Percentiles rank a stretch among this genome's conserved stretches.
These are phyloP conservation scores for Luidia sarsii DNA, from an alignment of 53 echinoderm and acorn worm species.

Conservation along the genomic window DNA sequence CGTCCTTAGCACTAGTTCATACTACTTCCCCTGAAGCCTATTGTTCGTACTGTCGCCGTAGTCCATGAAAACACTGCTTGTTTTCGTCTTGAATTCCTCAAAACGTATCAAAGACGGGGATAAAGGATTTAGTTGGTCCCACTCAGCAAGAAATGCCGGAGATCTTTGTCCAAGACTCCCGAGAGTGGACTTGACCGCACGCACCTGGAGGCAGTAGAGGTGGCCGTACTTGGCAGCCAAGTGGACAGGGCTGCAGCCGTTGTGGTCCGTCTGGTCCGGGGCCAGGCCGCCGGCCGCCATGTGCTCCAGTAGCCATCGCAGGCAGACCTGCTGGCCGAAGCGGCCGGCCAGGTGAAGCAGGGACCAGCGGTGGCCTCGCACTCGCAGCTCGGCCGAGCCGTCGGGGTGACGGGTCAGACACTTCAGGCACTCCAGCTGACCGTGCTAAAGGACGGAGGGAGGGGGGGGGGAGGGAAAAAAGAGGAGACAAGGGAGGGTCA, in stretches of 20 bases:
- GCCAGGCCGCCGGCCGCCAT: conserved; percentile 66
- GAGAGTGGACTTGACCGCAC: too few species aligned
- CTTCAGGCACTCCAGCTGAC: conserved; percentile 66
- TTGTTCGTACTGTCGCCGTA: too few species aligned
- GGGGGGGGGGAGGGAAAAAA: not conserved
- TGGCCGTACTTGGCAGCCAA: conserved; percentile 81
- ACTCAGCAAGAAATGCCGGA: too few species aligned
- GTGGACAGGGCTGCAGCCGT: conserved; percentile 76
- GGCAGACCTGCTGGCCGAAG: conserved; percentile 83
- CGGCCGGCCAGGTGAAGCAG: conserved; percentile 77
- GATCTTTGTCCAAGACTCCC: too few species aligned
- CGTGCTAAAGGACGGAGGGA: conserved; percentile 56
- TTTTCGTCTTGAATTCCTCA: too few species aligned
- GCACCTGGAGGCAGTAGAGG: conserved; percentile 78
- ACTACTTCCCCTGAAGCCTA: too few species aligned
- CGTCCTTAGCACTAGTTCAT: too few species aligned
- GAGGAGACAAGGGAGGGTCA: not conserved
- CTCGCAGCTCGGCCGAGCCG: conserved; percentile 54
- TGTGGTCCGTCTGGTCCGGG: conserved; percentile 59
- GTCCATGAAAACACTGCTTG: too few species aligned
- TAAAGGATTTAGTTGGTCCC: too few species aligned
- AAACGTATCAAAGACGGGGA: too few species aligned
- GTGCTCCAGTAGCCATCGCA: conserved; percentile 74
- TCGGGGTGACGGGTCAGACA: conserved; percentile 61
- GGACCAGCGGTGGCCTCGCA: conserved; percentile 69